Conservation (phyloP, 2,888 invertebrate genomes). For the Criorhina ranunculi region DNA sequence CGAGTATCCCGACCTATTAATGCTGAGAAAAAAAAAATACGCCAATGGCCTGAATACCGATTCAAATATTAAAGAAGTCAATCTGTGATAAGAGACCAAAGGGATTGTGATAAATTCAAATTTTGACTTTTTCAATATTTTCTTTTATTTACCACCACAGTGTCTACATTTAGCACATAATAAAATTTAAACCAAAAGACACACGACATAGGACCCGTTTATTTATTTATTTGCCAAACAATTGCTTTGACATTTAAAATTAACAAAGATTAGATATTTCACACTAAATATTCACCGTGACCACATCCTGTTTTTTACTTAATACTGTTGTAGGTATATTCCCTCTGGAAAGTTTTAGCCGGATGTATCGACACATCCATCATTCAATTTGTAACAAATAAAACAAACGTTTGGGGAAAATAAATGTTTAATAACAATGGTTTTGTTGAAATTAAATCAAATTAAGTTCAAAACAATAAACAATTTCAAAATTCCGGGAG, state of each 20-base stretch:
- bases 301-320: background rate
- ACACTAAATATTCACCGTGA: background rate
- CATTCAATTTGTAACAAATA: too few relatives aligned
- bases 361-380: background rate
- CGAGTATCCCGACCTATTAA: too few relatives aligned
- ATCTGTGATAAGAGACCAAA: too few relatives aligned
- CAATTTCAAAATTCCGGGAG: background rate
- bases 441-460: background rate
- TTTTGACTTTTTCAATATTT: too few relatives aligned
- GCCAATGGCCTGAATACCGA: too few relatives aligned
- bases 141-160: too few relatives aligned
- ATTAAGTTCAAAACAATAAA: constrained; percentile 12
- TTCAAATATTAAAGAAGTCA: too few relatives aligned
- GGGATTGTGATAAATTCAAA: too few relatives aligned
- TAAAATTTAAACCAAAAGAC: too few relatives aligned
- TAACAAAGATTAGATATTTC: background rate
- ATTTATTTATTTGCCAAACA: background rate
- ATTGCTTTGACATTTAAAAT: background rate
- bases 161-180: too few relatives aligned
- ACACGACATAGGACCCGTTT: background rate
- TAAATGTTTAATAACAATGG: background rate
- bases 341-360: background rate
- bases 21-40: too few relatives aligned
- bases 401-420: background rate
- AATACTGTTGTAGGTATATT: background rate